phyloP scores from a whole-genome alignment of 2,888 invertebrate species.

The Drosophila nigricruria region DNA sequence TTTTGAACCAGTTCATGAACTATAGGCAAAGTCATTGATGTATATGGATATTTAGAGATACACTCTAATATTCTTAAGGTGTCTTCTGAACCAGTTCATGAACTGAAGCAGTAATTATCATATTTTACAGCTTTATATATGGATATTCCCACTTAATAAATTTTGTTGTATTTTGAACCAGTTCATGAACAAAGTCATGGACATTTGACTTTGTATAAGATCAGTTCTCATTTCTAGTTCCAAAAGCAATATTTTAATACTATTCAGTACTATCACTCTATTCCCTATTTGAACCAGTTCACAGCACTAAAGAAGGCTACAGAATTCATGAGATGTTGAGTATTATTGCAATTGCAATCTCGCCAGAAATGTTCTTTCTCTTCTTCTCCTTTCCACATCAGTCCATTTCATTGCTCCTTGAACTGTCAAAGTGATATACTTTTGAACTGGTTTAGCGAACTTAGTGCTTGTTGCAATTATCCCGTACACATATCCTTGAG shows the following conservation, averaged over 20 bases:
- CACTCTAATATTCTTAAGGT: no score
- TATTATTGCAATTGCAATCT: neutral
- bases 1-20: neutral
- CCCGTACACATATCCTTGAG: conserved; percentile 20
- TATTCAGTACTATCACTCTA: neutral
- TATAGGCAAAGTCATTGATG: neutral
- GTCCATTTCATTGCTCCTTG: neutral
- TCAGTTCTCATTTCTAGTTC: neutral
- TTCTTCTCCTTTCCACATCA: neutral
- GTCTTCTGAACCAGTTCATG: no score
- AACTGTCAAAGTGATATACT: neutral
- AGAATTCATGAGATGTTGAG: neutral
- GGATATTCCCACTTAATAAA: no score
- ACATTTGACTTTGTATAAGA: neutral
- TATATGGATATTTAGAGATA: no score
- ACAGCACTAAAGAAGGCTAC: neutral
- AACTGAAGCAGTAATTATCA: no score
- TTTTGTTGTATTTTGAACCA: neutral
- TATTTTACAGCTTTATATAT: no score
- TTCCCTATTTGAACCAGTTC: neutral
- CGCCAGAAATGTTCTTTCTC: no score
- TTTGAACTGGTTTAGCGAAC: conserved; percentile 9
- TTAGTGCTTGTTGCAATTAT: neutral
- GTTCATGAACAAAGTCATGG: neutral
- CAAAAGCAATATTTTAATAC: neutral